These are phyloP conservation scores for Tetanocera ferruginea DNA, from an alignment of 2,888 invertebrate species.

Conservation along the genomic window DNA sequence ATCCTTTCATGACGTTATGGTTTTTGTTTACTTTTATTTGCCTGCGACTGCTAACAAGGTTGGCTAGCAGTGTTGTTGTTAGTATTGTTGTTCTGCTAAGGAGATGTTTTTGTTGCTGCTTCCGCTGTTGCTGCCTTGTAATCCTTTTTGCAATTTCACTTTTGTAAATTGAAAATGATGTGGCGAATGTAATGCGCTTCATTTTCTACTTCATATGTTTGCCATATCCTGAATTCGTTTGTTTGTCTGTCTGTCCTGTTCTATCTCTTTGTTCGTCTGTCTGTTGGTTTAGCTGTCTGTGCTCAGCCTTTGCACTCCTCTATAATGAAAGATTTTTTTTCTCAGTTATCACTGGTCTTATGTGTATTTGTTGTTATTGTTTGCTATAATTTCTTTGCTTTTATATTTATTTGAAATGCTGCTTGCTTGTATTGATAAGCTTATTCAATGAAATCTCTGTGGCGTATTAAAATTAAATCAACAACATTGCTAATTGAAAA, in stretches of 20 bases:
- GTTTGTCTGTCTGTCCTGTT: neutral
- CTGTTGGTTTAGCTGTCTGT: neutral
- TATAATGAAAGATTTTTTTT: constrained; percentile 8
- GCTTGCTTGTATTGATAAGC: neutral
- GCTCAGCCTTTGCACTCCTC: neutral
- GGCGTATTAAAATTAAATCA: neutral
- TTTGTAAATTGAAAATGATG: constrained; percentile 31
- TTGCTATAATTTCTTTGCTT: neutral
- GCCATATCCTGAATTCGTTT: neutral
- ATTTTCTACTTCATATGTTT: constrained; percentile 16
- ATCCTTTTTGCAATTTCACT: constrained; percentile 29
- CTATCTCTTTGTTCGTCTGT: neutral
- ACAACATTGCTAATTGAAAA: neutral
- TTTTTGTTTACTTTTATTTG: neutral
- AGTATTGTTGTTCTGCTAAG: no score
- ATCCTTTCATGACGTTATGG: neutral
- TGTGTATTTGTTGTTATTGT: neutral
- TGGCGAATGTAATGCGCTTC: constrained; percentile 29
- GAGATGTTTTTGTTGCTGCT: neutral
- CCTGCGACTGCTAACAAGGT: neutral
- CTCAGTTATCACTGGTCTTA: neutral
- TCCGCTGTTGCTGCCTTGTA: constrained; percentile 5
- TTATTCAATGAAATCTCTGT: neutral
- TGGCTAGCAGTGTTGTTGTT: neutral
- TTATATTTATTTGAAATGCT: neutral